Conservation (phyloP, 2,888 invertebrate species). For the Noctua janthina region DNA sequence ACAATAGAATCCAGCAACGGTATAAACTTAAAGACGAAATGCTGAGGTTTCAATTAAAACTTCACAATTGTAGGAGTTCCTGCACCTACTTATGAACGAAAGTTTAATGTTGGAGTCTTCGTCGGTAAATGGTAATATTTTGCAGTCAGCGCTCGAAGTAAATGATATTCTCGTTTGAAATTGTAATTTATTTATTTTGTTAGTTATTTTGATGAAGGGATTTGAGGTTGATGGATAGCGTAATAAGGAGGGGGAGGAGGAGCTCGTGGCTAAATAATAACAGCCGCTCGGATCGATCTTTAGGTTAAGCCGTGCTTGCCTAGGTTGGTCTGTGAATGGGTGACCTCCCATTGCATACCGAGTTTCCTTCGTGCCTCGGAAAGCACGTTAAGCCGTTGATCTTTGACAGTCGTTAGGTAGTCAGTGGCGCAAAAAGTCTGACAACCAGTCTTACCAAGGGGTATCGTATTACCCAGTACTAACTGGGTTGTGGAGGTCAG, state of each 20-base stretch:
- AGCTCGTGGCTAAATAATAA: too few relatives aligned
- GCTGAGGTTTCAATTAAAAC: slow-evolving; percentile 78
- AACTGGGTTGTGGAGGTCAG: too few relatives aligned
- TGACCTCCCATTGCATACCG: too few relatives aligned
- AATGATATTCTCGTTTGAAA: slow-evolving; percentile 63
- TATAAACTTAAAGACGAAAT: slow-evolving; percentile 68
- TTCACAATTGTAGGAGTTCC: slow-evolving; percentile 69
- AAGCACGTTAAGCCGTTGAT: too few relatives aligned
- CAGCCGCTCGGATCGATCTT: too few relatives aligned
- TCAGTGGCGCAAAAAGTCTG: too few relatives aligned
- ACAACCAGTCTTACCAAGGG: too few relatives aligned
- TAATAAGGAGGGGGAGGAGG: neutral
- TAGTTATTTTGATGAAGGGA: slow-evolving; percentile 31
- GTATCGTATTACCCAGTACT: too few relatives aligned
- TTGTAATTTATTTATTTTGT: slow-evolving; percentile 60
- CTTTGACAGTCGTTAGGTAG: too few relatives aligned
- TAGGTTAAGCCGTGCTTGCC: too few relatives aligned
- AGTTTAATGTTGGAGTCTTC: slow-evolving; percentile 66
- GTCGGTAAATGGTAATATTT: slow-evolving; percentile 70
- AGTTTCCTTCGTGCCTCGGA: too few relatives aligned
- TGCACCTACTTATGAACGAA: slow-evolving; percentile 65
- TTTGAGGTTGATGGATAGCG: neutral
- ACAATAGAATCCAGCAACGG: slow-evolving; percentile 60
- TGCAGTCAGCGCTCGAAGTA: slow-evolving; percentile 62
- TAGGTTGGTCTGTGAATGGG: too few relatives aligned